A percentile compares a stretch with the other conserved stretches of the same genome.
Evolutionary conservation across 2,113 vertebrate species (phyloP).

Genomic region (Tichodroma muraria): DNA sequence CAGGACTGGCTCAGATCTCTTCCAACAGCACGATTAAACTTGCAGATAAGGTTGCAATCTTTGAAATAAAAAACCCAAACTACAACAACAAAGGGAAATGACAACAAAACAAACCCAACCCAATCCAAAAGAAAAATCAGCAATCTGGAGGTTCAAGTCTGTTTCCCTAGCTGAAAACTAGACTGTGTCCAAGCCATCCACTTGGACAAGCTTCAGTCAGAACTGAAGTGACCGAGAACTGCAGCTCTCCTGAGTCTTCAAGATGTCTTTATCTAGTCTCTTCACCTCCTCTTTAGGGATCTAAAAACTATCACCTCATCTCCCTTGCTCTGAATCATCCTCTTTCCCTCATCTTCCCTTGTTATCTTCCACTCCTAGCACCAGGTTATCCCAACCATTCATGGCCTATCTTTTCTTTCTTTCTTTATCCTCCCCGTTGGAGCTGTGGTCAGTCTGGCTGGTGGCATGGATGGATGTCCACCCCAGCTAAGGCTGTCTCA

Average conservation of each 20-base stretch:
- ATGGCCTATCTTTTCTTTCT: background rate
- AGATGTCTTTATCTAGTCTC: background rate
- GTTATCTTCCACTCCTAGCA: background rate
- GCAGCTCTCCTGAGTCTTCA: background rate
- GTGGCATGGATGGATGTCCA: background rate
- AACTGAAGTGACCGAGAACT: fast-evolving
- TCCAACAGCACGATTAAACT: background rate
- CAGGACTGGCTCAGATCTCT: background rate
- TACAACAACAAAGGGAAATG: background rate
- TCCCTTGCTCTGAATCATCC: background rate
- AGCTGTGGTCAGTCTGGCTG: background rate
- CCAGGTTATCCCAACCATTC: background rate
- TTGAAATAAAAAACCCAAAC: background rate
- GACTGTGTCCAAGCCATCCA: background rate
- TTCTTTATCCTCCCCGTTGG: background rate
- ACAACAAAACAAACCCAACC: background rate
- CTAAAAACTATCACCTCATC: background rate
- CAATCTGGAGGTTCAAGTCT: background rate
- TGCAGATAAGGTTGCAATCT: background rate
- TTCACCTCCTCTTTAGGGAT: background rate
- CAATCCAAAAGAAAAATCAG: background rate
- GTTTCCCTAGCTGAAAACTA: background rate
- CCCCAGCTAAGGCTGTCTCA: background rate
- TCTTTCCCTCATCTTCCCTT: background rate
- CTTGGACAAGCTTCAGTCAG: too few species aligned